Evolutionary conservation across 2,113 vertebrate species (phyloP), one percentile per base, ranked within the genome.

Genomic region (Macquaria australasica): DNA sequence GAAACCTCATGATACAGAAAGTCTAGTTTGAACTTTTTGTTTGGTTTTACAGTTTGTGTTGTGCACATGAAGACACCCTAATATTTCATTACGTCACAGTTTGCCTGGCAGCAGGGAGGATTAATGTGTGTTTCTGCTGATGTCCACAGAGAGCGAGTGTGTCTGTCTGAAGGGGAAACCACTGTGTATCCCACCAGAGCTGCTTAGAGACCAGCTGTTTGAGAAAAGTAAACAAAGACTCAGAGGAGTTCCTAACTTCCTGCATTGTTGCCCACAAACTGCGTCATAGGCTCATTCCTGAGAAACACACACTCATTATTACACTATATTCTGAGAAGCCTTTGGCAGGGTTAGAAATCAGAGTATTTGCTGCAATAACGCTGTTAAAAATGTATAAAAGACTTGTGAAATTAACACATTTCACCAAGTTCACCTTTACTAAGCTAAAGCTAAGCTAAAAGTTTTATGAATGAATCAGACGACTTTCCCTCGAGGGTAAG

Each of bases 131-230:
- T 70, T 60, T 73, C 51, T 78, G 83, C 58, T 37, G 48, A 68
- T 15, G 78, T 70, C 51, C 83, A 74, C 77, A 64, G 70, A 77
- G 75, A 23, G 43, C 2, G 73, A 15, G 62, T 31, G 75, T 74
- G 56, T 78, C 14, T 69, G 69, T 66, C 59, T 58, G 60, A 59
- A 20, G 64, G 79, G 77, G 87, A 77, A 90, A 83, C 77, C 68
- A 48, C 82, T 73, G 82, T 37, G 72, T 68, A 3, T 70, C 59
- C 63, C 75, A 43, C 56, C 78, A 51, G 51, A 81, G 85, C 89
- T 89, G 90, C 91, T 86, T 77, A 70, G 90, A 89, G 81, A 91
- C 87, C 91, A 93, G 93, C 91, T 94, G 94, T 91, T 91, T 91
- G 80, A 90, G n/a, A 64, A 90, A 90, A 91, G 88, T 94, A 95